Base-by-base conservation (phyloP, 2,113 vertebrate species). In the Hemichromis elongatus region DNA sequence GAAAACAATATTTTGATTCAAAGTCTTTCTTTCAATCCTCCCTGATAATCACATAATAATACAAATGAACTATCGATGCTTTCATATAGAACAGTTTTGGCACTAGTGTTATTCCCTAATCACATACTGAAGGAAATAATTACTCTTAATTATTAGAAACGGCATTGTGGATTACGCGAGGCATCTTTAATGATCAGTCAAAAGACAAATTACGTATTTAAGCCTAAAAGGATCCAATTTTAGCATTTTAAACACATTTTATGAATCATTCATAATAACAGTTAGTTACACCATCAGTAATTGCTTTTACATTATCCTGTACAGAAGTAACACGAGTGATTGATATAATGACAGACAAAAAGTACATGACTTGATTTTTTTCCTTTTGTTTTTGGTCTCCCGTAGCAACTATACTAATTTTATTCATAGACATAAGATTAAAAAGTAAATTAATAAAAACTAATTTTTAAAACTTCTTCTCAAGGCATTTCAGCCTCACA, bases 401-500 rank as follows among this genome's bases (percentile, higher is more conserved):
- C 21, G 28, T 55, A 66, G 55, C 11, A 63, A 28, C 45, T 5
- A 7, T 13, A 10, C 70, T 30, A 53, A 42, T 59, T 53, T 7
- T 35, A 56, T 80, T 21, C 53, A 79, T 18, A 53, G 68, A 79
- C 26, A 82, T 28, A 82, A 90, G 55, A 66, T 79, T 80, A 77
- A 73, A 79, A 80, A 77, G 24, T 81, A 82, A 81, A 82, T 50
- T 9, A 50, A 85, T 84, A n/a, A 50, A 55, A 40, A 59, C 73
- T 81, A 70, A 77, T 73, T 79, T 84, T 68, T 82, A 85, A 21
- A 52, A 19, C 24, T 77, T 93, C 37, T 82, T 87, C 77, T 33
- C 30, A 77, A 56, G 86, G 84, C 61, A 42, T 82, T 55, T 14
- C 3, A 84, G 78, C 24, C 47, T 89, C 88, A 30, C 86, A 88